Conservation (phyloP, 2,888 invertebrate genomes). For the Drosophila gaucha region DNA sequence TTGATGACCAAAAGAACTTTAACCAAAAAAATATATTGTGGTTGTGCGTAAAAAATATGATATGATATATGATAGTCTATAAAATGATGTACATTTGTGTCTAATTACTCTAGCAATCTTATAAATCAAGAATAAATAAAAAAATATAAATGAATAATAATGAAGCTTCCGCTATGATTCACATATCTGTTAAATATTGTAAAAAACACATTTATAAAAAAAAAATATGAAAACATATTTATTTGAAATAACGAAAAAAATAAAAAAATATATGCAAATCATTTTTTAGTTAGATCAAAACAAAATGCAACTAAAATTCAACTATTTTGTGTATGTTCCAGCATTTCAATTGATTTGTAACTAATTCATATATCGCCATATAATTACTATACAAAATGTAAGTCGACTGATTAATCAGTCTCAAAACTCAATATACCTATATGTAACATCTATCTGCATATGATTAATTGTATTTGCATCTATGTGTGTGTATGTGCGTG, state of each 20-base stretch:
- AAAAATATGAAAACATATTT: background rate
- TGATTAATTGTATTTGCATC: constrained; percentile 57
- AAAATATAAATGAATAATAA: constrained; percentile 15
- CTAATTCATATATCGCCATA: constrained; percentile 12
- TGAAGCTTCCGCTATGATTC: constrained; percentile 38
- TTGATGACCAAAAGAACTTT: constrained; percentile 3
- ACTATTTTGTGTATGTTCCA: constrained; percentile 7
- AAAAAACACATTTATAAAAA: no score
- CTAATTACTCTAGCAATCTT: constrained; percentile 28
- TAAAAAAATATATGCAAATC: constrained; percentile 1
- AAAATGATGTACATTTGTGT: constrained; percentile 44
- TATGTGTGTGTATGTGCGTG: constrained; percentile 69
- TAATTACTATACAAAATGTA: constrained; percentile 15
- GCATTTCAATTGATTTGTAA: constrained; percentile 5
- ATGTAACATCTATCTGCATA: constrained; percentile 51
- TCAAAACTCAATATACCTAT: constrained; percentile 17
- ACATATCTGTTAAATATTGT: constrained; percentile 47
- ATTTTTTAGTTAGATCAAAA: no score
- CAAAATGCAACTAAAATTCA: no score
- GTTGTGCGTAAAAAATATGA: constrained; percentile 57
- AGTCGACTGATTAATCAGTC: constrained; percentile 16
- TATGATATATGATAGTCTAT: constrained; percentile 31
- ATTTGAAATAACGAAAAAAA: constrained; percentile 3
- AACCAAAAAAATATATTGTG: constrained; percentile 34
- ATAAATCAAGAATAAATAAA: constrained; percentile 2